Percentiles rank a stretch among this genome's conserved stretches.
Evolutionary conservation across 2,888 invertebrate species (phyloP).

Genomic region (Mechanitis mazaeus): DNA sequence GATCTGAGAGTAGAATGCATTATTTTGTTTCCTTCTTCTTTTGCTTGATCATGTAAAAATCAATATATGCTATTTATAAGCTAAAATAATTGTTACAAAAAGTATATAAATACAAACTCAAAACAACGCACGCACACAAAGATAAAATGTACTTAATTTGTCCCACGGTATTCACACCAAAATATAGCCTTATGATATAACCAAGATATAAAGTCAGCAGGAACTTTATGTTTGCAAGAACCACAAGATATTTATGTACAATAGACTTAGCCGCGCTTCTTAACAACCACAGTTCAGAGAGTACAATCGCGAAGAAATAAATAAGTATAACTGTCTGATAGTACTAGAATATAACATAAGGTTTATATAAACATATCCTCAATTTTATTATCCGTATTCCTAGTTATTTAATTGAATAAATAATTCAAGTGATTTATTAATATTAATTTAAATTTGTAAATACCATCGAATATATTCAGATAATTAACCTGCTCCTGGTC

Average conservation of each 20-base stretch:
- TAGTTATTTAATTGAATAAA: constrained; percentile 2
- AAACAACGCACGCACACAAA: too few relatives aligned
- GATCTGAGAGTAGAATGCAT: too few relatives aligned
- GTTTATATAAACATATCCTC: constrained; percentile 59
- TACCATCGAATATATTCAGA: too few relatives aligned
- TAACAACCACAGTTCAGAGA: constrained; percentile 29
- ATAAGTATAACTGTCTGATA: constrained; percentile 67
- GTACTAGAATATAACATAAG: constrained; percentile 36
- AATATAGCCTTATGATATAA: constrained; percentile 27
- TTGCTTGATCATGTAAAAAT: too few relatives aligned
- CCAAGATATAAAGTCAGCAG: constrained; percentile 53
- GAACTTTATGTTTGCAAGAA: constrained; percentile 40
- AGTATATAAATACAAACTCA: too few relatives aligned
- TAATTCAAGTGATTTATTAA: constrained; percentile 11
- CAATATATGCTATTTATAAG: too few relatives aligned
- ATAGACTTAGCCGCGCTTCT: constrained; percentile 27
- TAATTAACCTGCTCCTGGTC: too few relatives aligned
- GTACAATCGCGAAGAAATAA: constrained; percentile 49
- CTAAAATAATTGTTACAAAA: too few relatives aligned
- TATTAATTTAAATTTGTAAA: constrained; percentile 19
- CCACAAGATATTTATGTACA: constrained; percentile 50
- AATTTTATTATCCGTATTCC: constrained; percentile 40
- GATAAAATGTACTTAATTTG: too few relatives aligned
- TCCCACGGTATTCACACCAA: constrained; percentile 7
- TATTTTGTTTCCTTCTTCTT: too few relatives aligned